Evolutionary conservation across 1,140 invertebrate genomes (phyloP), one percentile per base, ranked within the genome.

Genomic region (Calycopis cecrops): DNA sequence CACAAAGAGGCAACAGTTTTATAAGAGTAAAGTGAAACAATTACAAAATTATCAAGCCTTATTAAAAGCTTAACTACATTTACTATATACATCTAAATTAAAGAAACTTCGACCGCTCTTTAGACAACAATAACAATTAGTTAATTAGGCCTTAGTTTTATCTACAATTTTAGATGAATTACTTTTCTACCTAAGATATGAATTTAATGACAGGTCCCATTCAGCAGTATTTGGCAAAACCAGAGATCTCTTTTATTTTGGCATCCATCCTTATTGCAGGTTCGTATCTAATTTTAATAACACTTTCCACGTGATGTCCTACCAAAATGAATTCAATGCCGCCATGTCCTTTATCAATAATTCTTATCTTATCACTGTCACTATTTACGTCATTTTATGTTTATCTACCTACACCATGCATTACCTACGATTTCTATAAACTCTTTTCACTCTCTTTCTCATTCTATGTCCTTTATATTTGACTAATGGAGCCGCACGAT

Each of bases 401-500:
- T 34, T 54, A 55, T 61, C 58, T 57, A n/a, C 52, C 12, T 44
- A 44, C 16, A 44, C 40, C 12, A 16, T 44, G 40, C 40, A 44
- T 44, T 44, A 44, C n/a, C n/a, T n/a, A n/a, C 9, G 9, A 16
- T 50, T 57, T 52, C 52, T 60, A 35, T 57, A 57, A 68, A 65
- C 69, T 70, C 61, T 62, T 60, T 49, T 34, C 38, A 11, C 9
- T 21, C 16, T 11, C 10, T 40, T 40, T 7, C 16, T 14, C n/a
- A 11, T 37, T 14, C 52, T 57, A 52, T 44, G 33, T 68, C 52
- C 55, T 69, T 78, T 73, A 86, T 63, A 82, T 86, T 72, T 87
- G 84, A 65, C 76, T 85, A 66, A 85, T 77, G 51, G 84, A 80
- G 61, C 82, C 81, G 44, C 73, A 74, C 59, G 84, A 87, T 61